Conservation (phyloP, 2,797 vertebrate genomes). For the Typhlichthys subterraneus region DNA sequence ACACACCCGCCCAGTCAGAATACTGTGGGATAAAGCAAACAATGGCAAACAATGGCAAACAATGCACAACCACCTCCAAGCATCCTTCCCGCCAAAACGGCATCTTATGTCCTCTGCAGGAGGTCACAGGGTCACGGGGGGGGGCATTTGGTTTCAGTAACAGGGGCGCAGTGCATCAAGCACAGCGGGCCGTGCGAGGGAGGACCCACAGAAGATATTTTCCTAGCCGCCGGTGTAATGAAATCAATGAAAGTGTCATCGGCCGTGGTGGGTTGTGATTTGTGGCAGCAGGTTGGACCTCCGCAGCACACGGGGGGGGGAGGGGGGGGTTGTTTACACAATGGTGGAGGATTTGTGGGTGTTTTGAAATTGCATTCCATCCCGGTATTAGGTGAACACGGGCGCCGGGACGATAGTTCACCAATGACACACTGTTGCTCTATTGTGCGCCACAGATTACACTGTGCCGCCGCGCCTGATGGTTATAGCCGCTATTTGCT, state of each 20-base stretch:
- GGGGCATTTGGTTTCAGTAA: constrained; percentile 17
- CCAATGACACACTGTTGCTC: constrained; percentile 63
- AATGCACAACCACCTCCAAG: too few species aligned
- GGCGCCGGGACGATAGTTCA: constrained; percentile 56
- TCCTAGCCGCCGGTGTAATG: constrained; percentile 52
- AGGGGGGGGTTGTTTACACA: constrained; percentile 55
- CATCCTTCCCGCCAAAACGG: too few species aligned
- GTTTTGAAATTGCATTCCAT: constrained; percentile 66
- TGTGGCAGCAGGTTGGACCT: constrained; percentile 38
- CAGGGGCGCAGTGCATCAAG: constrained; percentile 14
- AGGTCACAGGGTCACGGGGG: too few species aligned
- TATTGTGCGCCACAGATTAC: constrained; percentile 58
- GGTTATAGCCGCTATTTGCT: constrained; percentile 65
- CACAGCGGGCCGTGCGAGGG: constrained; percentile 33
- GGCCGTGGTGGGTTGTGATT: constrained; percentile 44
- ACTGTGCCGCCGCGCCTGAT: constrained; percentile 47
- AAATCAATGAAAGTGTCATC: constrained; percentile 67
- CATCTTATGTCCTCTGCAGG: too few species aligned
- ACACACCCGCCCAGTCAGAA: too few species aligned
- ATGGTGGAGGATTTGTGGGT: constrained; percentile 63
- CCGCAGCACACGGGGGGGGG: constrained; percentile 5
- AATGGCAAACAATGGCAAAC: too few species aligned
- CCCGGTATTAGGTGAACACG: constrained; percentile 46
- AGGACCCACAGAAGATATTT: constrained; percentile 55
- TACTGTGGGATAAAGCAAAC: too few species aligned